Conservation (phyloP, 2,888 invertebrate genomes). For the Halictus ligatus region DNA sequence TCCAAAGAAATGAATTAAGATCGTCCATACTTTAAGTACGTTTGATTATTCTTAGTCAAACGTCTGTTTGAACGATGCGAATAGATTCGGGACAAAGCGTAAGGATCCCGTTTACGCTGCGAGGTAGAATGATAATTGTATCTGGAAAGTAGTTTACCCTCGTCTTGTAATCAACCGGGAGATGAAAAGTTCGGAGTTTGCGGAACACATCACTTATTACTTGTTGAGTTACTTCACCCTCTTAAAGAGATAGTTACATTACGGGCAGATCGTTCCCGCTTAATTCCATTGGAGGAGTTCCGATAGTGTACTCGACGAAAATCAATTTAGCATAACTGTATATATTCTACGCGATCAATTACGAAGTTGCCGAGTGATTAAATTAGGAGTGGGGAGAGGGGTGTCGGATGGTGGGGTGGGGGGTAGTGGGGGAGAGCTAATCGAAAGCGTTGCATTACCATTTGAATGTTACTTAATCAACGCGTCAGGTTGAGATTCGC, state of each 20-base stretch:
- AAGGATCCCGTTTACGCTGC: neutral
- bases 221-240: neutral
- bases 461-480: conserved; percentile 54
- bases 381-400: conserved; percentile 16
- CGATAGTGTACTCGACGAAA: conserved; percentile 11
- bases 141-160: neutral
- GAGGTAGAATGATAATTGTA: neutral
- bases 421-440: conserved; percentile 13
- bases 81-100: neutral
- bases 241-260: conserved; percentile 19
- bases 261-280: neutral
- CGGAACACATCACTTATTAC: conserved; percentile 5
- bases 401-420: neutral
- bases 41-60: neutral
- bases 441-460: conserved; percentile 49
- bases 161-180: neutral
- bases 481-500: conserved; percentile 46
- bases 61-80: neutral
- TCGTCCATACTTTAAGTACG: neutral
- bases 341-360: conserved; percentile 45
- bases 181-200: neutral
- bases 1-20: neutral
- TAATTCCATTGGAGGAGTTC: neutral
- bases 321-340: conserved; percentile 28
- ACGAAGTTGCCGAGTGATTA: conserved; percentile 33